Percentiles rank a stretch among this genome's conserved stretches.
These are phyloP conservation scores for Cygnus buccinator DNA, from an alignment of 2,113 vertebrate species.

Conservation along the genomic window DNA sequence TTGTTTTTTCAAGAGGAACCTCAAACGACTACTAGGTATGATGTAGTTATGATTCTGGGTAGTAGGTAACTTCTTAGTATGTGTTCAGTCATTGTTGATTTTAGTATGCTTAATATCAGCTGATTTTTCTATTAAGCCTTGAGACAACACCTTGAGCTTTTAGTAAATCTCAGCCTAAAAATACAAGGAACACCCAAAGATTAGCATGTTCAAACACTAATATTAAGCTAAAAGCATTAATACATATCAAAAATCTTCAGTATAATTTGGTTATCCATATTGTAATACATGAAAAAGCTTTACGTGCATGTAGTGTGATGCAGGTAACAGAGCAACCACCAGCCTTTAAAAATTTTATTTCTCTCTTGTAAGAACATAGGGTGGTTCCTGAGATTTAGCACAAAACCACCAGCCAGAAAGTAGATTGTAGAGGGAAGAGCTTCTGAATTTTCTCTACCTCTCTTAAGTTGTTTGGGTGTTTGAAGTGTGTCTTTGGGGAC, in stretches of 20 bases:
- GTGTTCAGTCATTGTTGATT: neutral
- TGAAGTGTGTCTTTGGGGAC: neutral
- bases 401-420: neutral
- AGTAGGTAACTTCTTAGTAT: neutral
- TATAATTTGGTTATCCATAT: neutral
- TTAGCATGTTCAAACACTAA: neutral
- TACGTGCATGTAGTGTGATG: neutral
- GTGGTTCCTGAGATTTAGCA: neutral
- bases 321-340: neutral
- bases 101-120: neutral
- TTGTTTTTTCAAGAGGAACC: neutral
- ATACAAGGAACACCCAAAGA: neutral
- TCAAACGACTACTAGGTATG: neutral
- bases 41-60: neutral
- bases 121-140: neutral
- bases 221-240: neutral
- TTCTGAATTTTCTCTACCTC: neutral
- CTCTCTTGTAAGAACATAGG: neutral
- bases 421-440: neutral
- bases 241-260: neutral
- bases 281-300: neutral
- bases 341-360: neutral
- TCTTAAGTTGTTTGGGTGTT: neutral
- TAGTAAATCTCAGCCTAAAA: conserved; percentile 12
- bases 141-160: neutral